Base-by-base conservation (phyloP, 2,797 vertebrate species). In the Phalloptychus januarius region DNA sequence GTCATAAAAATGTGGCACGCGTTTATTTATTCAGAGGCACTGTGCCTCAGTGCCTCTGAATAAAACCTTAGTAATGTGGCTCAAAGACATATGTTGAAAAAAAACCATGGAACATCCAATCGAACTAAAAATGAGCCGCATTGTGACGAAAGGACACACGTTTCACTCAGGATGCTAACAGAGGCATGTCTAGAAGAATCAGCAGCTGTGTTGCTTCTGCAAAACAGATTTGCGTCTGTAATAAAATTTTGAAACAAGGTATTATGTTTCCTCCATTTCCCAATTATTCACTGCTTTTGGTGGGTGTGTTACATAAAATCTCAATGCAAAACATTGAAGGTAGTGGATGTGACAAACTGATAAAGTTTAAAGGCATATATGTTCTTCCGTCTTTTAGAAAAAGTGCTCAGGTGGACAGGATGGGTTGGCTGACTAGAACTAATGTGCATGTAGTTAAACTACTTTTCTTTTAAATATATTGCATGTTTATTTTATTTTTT, bases 401-500 rank as follows among this genome's bases (percentile, higher is more conserved):
- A 76, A 58, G 75, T 18, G 75, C 69, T 48, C 40, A 48, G 77
- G 79, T n/a, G 18, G 72, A 79, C 73, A 79, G 74, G 70, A 78
- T 83, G 75, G 80, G 42, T 81, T 74, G 77, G 63, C 61, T 54
- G 85, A 83, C 56, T 76, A 83, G 72, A 78, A 76, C 72, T 83
- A 61, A 76, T 76, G 54, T 81, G 28, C 78, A 72, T 81, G 75
- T 91, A 77, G 81, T 77, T 86, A 72, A 83, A 25, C 82, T 75
- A 76, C 45, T 82, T 72, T 28, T 83, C 61, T 74, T 87, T 85
- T 90, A 71, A 76, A 78, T 81, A 74, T 79, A 81, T 90, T 90
- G 88, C 90, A 89, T 94, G 87, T 89, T 89, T 90, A 40, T 52
- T 36, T 50, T 23, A n/a, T n/a, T 45, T 44, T 2, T 48, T 3